A percentile compares a stretch with the other conserved stretches of the same genome.
Conservation (phyloP, 2,113 vertebrate genomes). For the Oreocharis arfaki region DNA sequence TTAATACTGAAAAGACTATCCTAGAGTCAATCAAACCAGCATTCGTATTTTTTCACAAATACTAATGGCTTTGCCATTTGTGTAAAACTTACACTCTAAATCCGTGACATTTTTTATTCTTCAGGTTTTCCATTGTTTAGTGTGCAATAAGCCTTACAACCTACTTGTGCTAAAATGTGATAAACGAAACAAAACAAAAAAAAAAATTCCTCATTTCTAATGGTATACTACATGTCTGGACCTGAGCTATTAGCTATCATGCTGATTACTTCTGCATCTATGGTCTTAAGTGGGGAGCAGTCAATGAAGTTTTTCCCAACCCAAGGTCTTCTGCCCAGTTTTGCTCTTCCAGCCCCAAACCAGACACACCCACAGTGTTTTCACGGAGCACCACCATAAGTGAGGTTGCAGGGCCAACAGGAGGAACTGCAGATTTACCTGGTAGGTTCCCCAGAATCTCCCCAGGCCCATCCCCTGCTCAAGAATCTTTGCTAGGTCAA, state of each 20-base stretch:
- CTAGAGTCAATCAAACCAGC: not conserved
- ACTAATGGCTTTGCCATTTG: not conserved
- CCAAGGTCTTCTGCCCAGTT: not conserved
- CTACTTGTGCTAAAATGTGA: not conserved
- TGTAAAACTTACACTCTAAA: not conserved
- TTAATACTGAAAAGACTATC: not conserved
- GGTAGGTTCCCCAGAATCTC: not conserved
- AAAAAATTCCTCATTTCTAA: not conserved
- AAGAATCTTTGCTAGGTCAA: not conserved
- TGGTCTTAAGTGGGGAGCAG: not conserved
- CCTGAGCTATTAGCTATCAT: not conserved
- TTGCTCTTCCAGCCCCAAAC: not conserved
- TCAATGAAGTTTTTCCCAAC: not conserved
- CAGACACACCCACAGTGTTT: not conserved
- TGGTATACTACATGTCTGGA: not conserved
- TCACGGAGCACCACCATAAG: rapidly evolving
- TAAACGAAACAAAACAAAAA: not conserved
- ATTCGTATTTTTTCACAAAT: not conserved
- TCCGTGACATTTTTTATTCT: not conserved
- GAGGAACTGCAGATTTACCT: not conserved
- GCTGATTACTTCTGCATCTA: not conserved
- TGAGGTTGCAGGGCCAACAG: not conserved
- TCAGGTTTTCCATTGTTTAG: not conserved
- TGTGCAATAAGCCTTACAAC: not conserved
- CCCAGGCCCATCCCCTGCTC: not conserved